Evolutionary conservation across 2,888 invertebrate species (phyloP), one percentile per base, ranked within the genome.

Genomic region (Acrobasis consociella): DNA sequence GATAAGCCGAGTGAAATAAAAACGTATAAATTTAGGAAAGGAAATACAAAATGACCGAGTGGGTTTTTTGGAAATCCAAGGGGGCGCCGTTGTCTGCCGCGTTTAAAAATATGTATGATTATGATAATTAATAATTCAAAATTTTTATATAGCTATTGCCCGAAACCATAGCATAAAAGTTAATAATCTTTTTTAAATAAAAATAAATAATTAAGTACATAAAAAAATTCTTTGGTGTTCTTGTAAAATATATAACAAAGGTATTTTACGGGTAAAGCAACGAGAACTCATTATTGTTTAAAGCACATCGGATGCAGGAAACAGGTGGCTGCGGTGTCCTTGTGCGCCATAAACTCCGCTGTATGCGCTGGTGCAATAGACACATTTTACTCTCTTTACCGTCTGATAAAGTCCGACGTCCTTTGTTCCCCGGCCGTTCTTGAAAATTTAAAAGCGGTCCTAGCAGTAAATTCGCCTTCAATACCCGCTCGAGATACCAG

Each of bases 311-410:
- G 61, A 60, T 58, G 64, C 56, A 49, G 49, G 70, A 69, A 72
- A 75, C 83, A 84, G 83, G 82, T 84, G 83, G 77, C 76, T 72
- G 76, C 72, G 80, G 78, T 77, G 76, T 76, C 72, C 75, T 74
- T 72, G 42, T 42, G 75, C 73, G 74, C 76, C 73, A 77, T 80
- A 83, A 83, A 82, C 75, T 76, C 72, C 75, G 74, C 77, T 74
- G 75, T 74, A 76, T 80, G 81, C 79, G 76, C 77, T 76, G 73
- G 78, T 85, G 86, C 85, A 83, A 75, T 78, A 78, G 83, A 87
- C 85, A 89, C 86, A 88, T 85, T 89, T 87, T 85, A 82, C 86
- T 84, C 81, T 84, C 84, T 87, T 89, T 88, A 87, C 81, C 75
- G 82, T 79, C 80, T 81, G 83, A 85, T 85, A 84, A 85, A 87